A percentile compares a stretch with the other conserved stretches of the same genome.
Conservation (phyloP, 2,113 vertebrate genomes). For the Tichodroma muraria region DNA sequence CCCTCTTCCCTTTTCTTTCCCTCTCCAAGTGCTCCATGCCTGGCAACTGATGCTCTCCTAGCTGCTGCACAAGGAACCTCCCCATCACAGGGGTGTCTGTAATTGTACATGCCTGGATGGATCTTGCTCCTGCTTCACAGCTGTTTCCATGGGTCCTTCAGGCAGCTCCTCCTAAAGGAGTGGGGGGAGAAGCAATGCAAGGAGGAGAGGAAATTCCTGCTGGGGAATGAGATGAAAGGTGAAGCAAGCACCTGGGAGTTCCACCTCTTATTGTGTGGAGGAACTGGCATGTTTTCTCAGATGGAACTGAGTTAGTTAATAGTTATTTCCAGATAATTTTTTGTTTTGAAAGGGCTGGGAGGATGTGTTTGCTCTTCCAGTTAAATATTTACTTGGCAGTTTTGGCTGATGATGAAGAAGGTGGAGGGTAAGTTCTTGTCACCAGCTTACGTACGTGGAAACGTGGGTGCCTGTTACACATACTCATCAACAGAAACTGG, state of each 20-base stretch:
- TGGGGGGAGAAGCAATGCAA: background rate
- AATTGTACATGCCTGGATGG: rapidly evolving
- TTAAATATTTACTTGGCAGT: background rate
- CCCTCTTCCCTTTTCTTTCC: background rate
- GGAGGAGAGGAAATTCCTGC: background rate
- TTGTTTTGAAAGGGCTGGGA: background rate
- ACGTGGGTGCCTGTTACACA: background rate
- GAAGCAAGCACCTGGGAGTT: background rate
- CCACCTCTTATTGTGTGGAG: background rate
- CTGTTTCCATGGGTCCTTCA: background rate
- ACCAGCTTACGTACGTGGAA: background rate
- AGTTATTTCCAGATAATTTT: background rate
- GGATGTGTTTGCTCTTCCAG: background rate
- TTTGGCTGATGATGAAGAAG: background rate
- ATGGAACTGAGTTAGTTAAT: background rate
- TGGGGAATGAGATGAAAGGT: background rate
- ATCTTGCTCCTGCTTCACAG: background rate
- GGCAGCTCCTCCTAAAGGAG: background rate
- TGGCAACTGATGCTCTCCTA: background rate
- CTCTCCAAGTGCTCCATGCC: background rate
- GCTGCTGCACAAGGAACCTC: background rate
- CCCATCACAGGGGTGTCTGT: background rate
- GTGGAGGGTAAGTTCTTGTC: background rate
- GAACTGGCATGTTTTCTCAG: background rate
- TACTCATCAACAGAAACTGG: background rate